A percentile compares a stretch with the other conserved stretches of the same genome.
These are phyloP conservation scores for Discoglossus pictus DNA, from an alignment of 2,797 vertebrate species.

Conservation along the genomic window DNA sequence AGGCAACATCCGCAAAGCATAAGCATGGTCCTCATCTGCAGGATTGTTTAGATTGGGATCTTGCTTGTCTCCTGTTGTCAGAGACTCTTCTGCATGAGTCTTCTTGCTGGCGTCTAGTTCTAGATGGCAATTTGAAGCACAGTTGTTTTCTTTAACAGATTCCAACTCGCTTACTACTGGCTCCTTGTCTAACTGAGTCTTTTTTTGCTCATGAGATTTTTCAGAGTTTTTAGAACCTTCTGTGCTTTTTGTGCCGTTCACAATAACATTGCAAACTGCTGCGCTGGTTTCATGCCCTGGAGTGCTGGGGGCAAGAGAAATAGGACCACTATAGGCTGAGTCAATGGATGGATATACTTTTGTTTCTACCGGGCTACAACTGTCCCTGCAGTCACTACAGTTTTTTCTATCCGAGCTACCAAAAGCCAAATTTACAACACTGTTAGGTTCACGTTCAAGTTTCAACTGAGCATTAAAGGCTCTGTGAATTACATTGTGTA, in stretches of 20 bases:
- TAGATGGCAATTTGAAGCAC: constrained; percentile 74
- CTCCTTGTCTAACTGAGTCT: constrained; percentile 66
- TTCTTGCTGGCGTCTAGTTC: constrained; percentile 86
- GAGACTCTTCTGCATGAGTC: constrained; percentile 77
- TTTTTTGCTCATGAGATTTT: constrained; percentile 70
- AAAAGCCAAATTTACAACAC: constrained; percentile 72
- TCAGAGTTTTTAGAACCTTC: constrained; percentile 72
- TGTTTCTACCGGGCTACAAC: constrained; percentile 73
- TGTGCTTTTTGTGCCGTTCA: constrained; percentile 83
- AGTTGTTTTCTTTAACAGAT: constrained; percentile 96
- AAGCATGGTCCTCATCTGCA: constrained; percentile 94
- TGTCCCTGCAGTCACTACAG: constrained; percentile 76
- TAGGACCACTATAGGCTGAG: constrained; percentile 70
- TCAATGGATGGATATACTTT: constrained; percentile 69
- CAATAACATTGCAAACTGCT: constrained; percentile 91
- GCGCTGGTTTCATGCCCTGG: constrained; percentile 73
- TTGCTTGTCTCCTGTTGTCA: constrained; percentile 80
- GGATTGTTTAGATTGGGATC: constrained; percentile 86
- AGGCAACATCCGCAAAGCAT: constrained; percentile 91
- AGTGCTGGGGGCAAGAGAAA: constrained; percentile 63
- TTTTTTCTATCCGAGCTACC: constrained; percentile 74
- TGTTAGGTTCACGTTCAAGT: constrained; percentile 83
- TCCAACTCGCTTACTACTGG: constrained; percentile 85
- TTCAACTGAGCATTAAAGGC: constrained; percentile 85
- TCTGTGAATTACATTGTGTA: constrained; percentile 91